A percentile compares a stretch with the other conserved stretches of the same genome.
Conservation (phyloP, 1,140 invertebrate species). For the Araneus ventricosus region DNA sequence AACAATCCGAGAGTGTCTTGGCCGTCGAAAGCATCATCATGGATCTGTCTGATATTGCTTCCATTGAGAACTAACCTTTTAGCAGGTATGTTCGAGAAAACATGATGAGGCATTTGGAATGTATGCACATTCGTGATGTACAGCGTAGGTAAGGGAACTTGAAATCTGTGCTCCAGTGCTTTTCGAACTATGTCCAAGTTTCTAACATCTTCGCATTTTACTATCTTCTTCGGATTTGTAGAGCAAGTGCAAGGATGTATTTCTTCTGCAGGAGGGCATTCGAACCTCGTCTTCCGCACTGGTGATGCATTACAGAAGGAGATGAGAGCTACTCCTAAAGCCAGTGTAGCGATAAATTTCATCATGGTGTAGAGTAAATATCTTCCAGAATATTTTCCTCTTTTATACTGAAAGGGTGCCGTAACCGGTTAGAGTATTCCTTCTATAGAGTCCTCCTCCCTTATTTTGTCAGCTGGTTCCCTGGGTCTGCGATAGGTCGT, state of each 20-base stretch:
- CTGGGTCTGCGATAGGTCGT: conserved; percentile 56
- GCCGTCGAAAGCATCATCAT: conserved; percentile 66
- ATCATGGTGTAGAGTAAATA: conserved; percentile 32
- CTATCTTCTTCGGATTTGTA: background rate
- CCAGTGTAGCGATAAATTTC: background rate
- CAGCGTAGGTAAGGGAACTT: conserved; percentile 13
- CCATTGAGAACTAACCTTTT: conserved; percentile 50
- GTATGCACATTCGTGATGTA: conserved; percentile 11
- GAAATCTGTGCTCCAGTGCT: conserved; percentile 39
- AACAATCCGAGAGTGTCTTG: conserved; percentile 47
- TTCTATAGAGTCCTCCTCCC: conserved; percentile 64
- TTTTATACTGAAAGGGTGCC: background rate
- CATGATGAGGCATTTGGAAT: conserved; percentile 43
- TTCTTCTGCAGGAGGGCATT: conserved; percentile 47
- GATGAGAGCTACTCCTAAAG: conserved; percentile 9
- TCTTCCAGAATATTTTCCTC: conserved; percentile 38
- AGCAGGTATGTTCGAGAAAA: conserved; percentile 15
- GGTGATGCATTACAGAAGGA: background rate
- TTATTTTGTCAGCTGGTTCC: conserved; percentile 60
- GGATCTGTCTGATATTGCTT: conserved; percentile 56
- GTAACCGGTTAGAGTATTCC: conserved; percentile 49
- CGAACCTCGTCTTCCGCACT: background rate
- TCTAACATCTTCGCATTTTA: conserved; percentile 48
- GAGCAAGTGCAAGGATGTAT: conserved; percentile 60
- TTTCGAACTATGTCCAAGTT: conserved; percentile 43